phyloP scores from a whole-genome alignment of 2,888 invertebrate genomes.

The Aricia artaxerxes region DNA sequence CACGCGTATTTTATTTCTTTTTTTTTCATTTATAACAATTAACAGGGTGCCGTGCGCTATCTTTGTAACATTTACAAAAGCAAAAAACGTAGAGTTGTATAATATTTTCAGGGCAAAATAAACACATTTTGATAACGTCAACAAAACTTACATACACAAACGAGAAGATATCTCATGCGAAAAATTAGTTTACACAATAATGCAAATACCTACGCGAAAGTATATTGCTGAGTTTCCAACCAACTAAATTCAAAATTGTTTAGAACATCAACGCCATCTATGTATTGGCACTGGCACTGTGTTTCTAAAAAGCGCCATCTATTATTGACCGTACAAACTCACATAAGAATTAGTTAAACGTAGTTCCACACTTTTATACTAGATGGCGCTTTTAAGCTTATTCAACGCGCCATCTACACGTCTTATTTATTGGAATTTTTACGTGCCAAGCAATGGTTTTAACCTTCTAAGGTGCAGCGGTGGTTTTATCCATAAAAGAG shows the following conservation, averaged over 20 bases:
- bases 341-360: background rate
- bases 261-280: background rate
- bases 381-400: background rate
- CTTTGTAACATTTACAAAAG: background rate
- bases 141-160: background rate
- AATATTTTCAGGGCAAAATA: background rate
- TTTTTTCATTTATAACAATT: no score
- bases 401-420: background rate
- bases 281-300: no score
- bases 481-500: no score
- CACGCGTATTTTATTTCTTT: no score
- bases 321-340: background rate
- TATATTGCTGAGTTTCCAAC: background rate
- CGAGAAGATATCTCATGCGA: background rate
- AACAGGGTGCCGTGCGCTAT: no score
- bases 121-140: slow-evolving; percentile 1
- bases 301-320: background rate
- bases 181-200: background rate
- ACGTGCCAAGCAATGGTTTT: no score
- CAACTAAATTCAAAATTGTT: no score
- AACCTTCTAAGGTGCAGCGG: no score
- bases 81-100: background rate
- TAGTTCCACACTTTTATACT: background rate
- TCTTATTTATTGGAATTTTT: background rate
- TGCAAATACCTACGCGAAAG: background rate